Conservation (phyloP, 2,888 invertebrate genomes). For the Lochmaea crataegi region DNA sequence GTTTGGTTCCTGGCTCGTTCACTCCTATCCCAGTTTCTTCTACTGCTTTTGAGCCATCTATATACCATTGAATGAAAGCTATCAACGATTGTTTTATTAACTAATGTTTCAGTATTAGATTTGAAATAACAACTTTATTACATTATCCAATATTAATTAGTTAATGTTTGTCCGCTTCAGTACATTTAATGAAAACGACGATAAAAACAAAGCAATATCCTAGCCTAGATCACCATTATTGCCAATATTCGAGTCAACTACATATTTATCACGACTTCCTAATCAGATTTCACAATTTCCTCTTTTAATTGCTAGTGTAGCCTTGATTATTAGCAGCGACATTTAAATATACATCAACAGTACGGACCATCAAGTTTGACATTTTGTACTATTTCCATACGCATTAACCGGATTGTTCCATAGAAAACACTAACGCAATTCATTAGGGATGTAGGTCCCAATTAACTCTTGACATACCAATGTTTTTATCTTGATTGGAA, state of each 20-base stretch:
- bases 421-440: slow-evolving; percentile 20
- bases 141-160: neutral
- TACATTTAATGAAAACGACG: neutral
- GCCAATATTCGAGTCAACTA: neutral
- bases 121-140: too few relatives aligned
- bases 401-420: slow-evolving; percentile 9
- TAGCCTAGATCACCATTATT: neutral
- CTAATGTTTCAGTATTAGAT: too few relatives aligned
- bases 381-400: slow-evolving; percentile 32
- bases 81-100: too few relatives aligned
- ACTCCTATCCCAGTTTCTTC: too few relatives aligned
- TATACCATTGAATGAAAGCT: too few relatives aligned
- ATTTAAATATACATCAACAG: slow-evolving; percentile 25
- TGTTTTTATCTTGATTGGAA: slow-evolving; percentile 17
- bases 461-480: slow-evolving; percentile 28
- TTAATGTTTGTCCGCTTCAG: neutral
- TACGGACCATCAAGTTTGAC: slow-evolving; percentile 31
- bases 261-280: slow-evolving; percentile 25
- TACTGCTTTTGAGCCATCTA: too few relatives aligned
- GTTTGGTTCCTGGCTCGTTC: too few relatives aligned
- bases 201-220: too few relatives aligned
- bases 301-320: slow-evolving; percentile 23
- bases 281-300: slow-evolving; percentile 31
- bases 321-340: slow-evolving; percentile 28
- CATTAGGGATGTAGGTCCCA: slow-evolving; percentile 27